Base-by-base conservation (phyloP, 2,797 vertebrate genomes). In the Toxotes lorentzi region DNA sequence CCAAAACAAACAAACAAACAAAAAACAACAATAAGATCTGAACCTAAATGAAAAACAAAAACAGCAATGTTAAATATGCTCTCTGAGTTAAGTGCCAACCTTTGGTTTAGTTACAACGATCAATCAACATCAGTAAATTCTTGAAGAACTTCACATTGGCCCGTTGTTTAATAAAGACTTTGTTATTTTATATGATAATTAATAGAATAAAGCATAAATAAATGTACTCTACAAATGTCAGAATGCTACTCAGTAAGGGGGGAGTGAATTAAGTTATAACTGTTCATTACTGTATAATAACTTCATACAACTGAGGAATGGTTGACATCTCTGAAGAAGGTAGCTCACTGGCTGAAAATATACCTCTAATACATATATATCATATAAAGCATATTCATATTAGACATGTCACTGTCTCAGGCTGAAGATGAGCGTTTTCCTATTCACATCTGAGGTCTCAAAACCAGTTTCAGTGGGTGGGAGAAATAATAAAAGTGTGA, bases 31-130 rank as follows among this genome's bases (percentile, higher is more conserved):
- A 85, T 66, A 84, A 57, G 61, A 69, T 48, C 30, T 23, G 64
- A 92, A 91, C 54, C 76, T 78, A 91, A 88, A 85, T 65, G 74
- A 67, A 83, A 86, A 88, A 87, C 65, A 76, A 76, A 79, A 86
- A 83, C 66, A 81, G 79, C 77, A 85, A 88, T 83, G 85, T 83
- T 87, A 74, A 79, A 88, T 81, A 89, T 53, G 68, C 87, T 83
- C 82, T 91, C 86, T 90, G 87, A 88, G 86, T 89, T 88, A 92
- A 92, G 91, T 93, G 89, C 92, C 94, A 94, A 94, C 95, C 95
- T 96, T 96, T 95, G 95, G 95, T 95, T 95, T 94, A 92, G 87
- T 92, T 78, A 90, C 87, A 89, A 87, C 84, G 64, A 88, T 94
- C 89, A 50, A 76, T 93, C 88, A 88, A 89, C 86, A 85, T 84